phyloP scores from a whole-genome alignment of 2,888 invertebrate species.

The Congeria kusceri region DNA sequence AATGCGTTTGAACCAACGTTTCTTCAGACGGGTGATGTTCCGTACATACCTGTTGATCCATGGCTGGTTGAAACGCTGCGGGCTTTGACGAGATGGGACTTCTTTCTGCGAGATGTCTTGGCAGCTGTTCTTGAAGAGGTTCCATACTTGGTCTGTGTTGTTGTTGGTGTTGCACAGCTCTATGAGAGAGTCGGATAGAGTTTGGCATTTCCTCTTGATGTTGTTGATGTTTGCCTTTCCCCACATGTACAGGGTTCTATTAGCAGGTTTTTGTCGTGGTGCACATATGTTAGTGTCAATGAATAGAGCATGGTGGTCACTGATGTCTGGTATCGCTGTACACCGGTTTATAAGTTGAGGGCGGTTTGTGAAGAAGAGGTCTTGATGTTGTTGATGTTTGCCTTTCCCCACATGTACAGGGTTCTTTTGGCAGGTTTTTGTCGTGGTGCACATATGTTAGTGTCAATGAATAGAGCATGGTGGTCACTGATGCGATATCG shows the following conservation, averaged over 20 bases:
- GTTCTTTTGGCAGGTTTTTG: no score
- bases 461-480: no score
- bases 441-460: no score
- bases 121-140: slow-evolving; percentile 13
- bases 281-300: slow-evolving; percentile 34
- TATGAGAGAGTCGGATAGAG: slow-evolving; percentile 10
- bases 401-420: no score
- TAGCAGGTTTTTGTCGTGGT: slow-evolving; percentile 25
- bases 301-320: slow-evolving; percentile 37
- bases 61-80: neutral
- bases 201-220: slow-evolving; percentile 13
- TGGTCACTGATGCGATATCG: no score
- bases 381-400: no score
- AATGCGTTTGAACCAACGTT: no score
- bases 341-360: no score
- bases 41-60: neutral
- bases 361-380: no score
- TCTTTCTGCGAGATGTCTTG: neutral
- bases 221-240: slow-evolving; percentile 13
- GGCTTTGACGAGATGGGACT: slow-evolving; percentile 26
- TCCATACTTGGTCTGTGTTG: slow-evolving; percentile 8
- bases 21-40: no score
- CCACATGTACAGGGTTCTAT: slow-evolving; percentile 22
- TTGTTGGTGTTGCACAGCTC: neutral
- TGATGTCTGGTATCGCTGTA: slow-evolving; percentile 18